Evolutionary conservation across 2,113 vertebrate species (phyloP).

Genomic region (Neodontobutis hainanensis): DNA sequence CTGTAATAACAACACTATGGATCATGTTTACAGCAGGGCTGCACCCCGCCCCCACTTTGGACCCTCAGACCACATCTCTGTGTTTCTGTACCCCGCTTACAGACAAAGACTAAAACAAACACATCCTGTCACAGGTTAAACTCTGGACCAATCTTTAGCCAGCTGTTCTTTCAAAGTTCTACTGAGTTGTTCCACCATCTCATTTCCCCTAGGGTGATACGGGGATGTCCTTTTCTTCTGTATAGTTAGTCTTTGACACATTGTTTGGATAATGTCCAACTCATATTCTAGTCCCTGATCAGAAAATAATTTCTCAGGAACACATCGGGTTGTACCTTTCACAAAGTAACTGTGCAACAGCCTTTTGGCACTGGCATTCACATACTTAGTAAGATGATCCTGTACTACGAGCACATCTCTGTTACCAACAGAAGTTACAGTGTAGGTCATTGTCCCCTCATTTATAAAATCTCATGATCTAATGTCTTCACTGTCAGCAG

Average conservation of each 20-base stretch:
- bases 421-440: too few relatives aligned
- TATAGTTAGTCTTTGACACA: conserved; percentile 17
- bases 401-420: conserved; percentile 12
- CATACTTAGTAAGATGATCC: conserved; percentile 18
- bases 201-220: conserved; percentile 7
- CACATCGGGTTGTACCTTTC: conserved; percentile 2
- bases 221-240: conserved; percentile 7
- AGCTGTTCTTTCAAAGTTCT: conserved; percentile 6
- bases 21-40: too few relatives aligned
- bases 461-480: too few relatives aligned
- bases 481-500: too few relatives aligned
- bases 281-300: conserved; percentile 14
- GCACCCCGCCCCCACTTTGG: too few relatives aligned
- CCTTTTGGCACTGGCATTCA: conserved; percentile 15
- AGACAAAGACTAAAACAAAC: too few relatives aligned
- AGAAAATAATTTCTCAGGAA: conserved; percentile 17
- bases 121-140: too few relatives aligned
- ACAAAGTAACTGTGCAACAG: conserved; percentile 8
- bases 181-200: conserved; percentile 15
- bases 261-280: conserved; percentile 13
- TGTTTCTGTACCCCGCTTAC: too few relatives aligned
- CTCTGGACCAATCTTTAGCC: neutral
- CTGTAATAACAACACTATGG: too few relatives aligned
- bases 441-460: too few relatives aligned
- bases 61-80: too few relatives aligned